Percentiles rank a stretch among this genome's conserved stretches.
Conservation (phyloP, 2,888 invertebrate genomes). For the Xanthorhoe spadicearia region DNA sequence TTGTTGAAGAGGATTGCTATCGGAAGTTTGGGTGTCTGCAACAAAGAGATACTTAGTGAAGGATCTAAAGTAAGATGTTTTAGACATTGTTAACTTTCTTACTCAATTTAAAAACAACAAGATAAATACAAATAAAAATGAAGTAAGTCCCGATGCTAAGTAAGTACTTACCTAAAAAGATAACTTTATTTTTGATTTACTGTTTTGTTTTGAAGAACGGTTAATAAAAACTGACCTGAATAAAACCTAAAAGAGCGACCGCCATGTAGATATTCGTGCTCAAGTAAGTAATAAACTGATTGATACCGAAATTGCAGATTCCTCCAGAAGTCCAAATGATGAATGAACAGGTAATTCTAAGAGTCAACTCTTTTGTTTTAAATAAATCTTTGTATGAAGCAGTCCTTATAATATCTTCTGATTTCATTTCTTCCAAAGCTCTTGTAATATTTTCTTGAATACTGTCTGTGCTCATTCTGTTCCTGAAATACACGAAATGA, state of each 20-base stretch:
- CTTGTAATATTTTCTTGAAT: constrained; percentile 53
- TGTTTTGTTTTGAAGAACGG: no score
- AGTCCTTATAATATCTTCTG: constrained; percentile 42
- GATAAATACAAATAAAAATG: no score
- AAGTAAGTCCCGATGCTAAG: no score
- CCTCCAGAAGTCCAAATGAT: constrained; percentile 54
- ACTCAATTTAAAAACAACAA: no score
- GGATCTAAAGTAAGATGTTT: background rate
- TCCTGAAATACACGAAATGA: constrained; percentile 48
- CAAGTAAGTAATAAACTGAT: constrained; percentile 59
- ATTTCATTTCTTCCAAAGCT: constrained; percentile 49
- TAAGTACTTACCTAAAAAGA: no score
- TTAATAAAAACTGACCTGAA: constrained; percentile 49
- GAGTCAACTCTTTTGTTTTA: constrained; percentile 47
- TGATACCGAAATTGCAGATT: constrained; percentile 60
- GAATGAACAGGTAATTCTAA: constrained; percentile 46
- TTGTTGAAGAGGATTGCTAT: constrained; percentile 57
- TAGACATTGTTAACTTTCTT: no score
- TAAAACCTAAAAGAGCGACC: constrained; percentile 55
- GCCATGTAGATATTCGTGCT: constrained; percentile 56
- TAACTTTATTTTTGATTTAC: no score
- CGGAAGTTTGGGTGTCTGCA: constrained; percentile 58
- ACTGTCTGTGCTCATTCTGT: constrained; percentile 51
- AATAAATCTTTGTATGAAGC: constrained; percentile 58
- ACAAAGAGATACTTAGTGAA: constrained; percentile 37